These are phyloP conservation scores for Phaetusa simplex DNA, from an alignment of 2,113 vertebrate genomes.

Conservation along the genomic window DNA sequence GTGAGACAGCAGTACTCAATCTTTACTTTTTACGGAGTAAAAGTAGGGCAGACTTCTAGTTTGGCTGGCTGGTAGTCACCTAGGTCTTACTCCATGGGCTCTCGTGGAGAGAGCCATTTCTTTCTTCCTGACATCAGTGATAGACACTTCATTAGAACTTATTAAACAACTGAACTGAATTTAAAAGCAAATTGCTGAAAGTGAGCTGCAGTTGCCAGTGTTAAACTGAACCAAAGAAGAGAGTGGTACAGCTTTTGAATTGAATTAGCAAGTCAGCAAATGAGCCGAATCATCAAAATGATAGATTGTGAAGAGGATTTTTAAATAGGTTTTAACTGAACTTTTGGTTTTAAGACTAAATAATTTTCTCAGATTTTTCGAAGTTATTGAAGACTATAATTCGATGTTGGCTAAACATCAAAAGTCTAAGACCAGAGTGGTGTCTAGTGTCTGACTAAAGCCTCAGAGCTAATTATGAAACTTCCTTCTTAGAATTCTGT, in stretches of 20 bases:
- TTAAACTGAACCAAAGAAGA: background rate
- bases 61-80: background rate
- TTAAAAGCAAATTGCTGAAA: background rate
- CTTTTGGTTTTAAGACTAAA: background rate
- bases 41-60: background rate
- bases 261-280: background rate
- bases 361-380: background rate
- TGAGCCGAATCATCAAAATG: background rate
- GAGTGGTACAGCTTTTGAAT: background rate
- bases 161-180: background rate
- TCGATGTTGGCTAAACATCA: conserved; percentile 12
- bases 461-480: conserved; percentile 46
- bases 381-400: background rate
- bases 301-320: background rate
- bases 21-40: background rate
- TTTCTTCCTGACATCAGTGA: background rate
- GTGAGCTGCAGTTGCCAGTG: background rate
- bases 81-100: background rate
- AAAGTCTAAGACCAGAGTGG: background rate
- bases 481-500: conserved; percentile 59
- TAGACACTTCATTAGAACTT: background rate
- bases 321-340: background rate
- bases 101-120: background rate
- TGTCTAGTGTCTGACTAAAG: conserved; percentile 1
- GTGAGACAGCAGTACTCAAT: conserved; percentile 64